Evolutionary conservation across 1,140 invertebrate genomes (phyloP), one percentile per base, ranked within the genome.

Genomic region (Grapholita molesta): DNA sequence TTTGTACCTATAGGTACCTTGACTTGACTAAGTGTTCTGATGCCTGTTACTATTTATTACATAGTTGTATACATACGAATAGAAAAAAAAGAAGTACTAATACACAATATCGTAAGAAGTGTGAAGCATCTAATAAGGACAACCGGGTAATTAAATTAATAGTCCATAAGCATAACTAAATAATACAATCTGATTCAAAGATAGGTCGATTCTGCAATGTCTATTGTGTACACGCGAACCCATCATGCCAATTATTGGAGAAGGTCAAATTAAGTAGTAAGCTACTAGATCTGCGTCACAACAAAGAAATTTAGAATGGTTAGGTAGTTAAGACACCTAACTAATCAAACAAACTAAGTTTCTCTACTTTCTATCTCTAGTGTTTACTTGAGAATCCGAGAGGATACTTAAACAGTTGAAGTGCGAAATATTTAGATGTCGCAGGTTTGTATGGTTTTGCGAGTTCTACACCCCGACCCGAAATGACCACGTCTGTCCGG

Each of bases 361-460:
- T 61, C 55, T 61, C 55, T 61, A 61, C 55, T 61, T 61, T 61
- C 55, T 57, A 23, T 57, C 35, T 61, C 25, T 18, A 61, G 24
- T 32, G 24, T 28, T 28, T 28, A 18, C 55, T 61, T 30, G 55
- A 61, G 15, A 15, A 48, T 18, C 18, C 38, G n/a, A 30, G 15
- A 48, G 42, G 42, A 48, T 48, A 32, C 52, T 53, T 25, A n/a
- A n/a, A n/a, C n/a, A 9, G 23, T 61, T 30, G 24, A 32, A 61
- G 55, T 61, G 55, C 12, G 24, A 61, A 28, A 48, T 48, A 30
- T 28, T n/a, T n/a, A n/a, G n/a, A 61, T 28, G 24, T 8, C 48
- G 21, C 18, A 11, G 9, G 48, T 52, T 2, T 53, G 23, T 52
- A 52, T 0, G 2, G 18, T 53, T 52, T 3, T 53, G 23, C 0